Conservation (phyloP, 2,888 invertebrate species). For the Brassicogethes aeneus region DNA sequence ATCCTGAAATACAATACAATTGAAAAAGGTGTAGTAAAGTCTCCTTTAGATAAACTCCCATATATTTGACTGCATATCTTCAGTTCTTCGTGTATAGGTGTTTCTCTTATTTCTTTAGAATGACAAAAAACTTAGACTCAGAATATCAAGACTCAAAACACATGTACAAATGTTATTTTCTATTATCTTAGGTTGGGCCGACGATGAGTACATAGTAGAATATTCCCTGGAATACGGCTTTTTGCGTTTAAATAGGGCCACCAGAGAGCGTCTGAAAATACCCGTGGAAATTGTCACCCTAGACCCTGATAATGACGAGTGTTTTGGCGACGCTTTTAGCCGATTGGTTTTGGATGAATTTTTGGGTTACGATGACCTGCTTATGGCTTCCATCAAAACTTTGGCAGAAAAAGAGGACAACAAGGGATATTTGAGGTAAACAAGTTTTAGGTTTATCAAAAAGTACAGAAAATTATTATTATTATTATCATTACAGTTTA, state of each 20-base stretch:
- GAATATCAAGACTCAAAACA: no score
- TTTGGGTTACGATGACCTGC: slow-evolving; percentile 92
- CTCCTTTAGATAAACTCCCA: no score
- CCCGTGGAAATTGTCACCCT: slow-evolving; percentile 80
- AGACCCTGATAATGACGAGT: slow-evolving; percentile 80
- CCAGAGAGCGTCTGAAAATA: slow-evolving; percentile 80
- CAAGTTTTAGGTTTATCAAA: background rate
- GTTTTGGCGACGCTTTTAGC: slow-evolving; percentile 91
- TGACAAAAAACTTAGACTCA: no score
- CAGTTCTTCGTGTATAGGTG: no score
- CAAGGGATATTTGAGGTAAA: slow-evolving; percentile 81
- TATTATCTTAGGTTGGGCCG: slow-evolving; percentile 35
- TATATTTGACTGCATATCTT: no score
- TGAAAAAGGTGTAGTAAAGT: no score
- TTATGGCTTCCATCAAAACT: slow-evolving; percentile 94
- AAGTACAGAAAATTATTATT: background rate
- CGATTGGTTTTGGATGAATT: slow-evolving; percentile 86
- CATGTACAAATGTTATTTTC: no score
- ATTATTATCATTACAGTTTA: background rate
- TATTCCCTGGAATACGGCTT: slow-evolving; percentile 97
- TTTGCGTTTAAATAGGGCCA: slow-evolving; percentile 77
- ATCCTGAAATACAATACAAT: no score
- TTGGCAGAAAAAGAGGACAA: slow-evolving; percentile 94
- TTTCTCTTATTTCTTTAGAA: no score
- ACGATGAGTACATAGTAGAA: slow-evolving; percentile 94